Conservation (phyloP, 2,113 vertebrate species). For the Hucho hucho region DNA sequence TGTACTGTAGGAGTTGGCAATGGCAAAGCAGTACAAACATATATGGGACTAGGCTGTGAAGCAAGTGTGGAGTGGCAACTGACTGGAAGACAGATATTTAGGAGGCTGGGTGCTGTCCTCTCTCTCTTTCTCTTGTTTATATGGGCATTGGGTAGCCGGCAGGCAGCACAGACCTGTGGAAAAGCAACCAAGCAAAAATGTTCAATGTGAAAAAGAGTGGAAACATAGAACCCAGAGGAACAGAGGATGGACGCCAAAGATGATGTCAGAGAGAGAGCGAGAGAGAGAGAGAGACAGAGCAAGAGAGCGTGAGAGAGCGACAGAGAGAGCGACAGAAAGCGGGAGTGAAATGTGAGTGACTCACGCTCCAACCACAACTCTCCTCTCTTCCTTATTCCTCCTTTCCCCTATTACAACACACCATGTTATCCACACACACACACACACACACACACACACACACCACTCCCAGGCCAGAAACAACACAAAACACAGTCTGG, state of each 20-base stretch:
- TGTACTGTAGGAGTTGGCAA: too few relatives aligned
- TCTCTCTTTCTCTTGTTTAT: constrained; percentile 18
- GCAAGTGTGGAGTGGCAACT: neutral
- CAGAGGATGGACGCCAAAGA: constrained; percentile 51
- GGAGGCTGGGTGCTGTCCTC: constrained; percentile 19
- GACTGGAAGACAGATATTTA: neutral
- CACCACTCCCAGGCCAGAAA: constrained; percentile 24
- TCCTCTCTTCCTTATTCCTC: constrained; percentile 37
- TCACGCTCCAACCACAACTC: constrained; percentile 20
- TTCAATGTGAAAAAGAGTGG: constrained; percentile 62
- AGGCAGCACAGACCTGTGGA: constrained; percentile 45
- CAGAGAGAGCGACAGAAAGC: too few relatives aligned
- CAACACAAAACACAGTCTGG: constrained; percentile 10
- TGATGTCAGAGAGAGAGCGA: constrained; percentile 49
- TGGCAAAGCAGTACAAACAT: too few relatives aligned
- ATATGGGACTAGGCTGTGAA: neutral
- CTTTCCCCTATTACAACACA: constrained; percentile 33
- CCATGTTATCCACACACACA: constrained; percentile 25
- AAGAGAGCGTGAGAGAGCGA: too few relatives aligned
- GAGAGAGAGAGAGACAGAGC: too few relatives aligned
- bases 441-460: too few relatives aligned
- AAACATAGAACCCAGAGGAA: constrained; percentile 58
- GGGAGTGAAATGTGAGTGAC: constrained; percentile 5
- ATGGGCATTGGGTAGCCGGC: constrained; percentile 26
- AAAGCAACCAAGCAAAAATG: constrained; percentile 54